These are phyloP conservation scores for Pocillopora verrucosa DNA, from an alignment of 64 coral and sea anemone species.

Conservation along the genomic window DNA sequence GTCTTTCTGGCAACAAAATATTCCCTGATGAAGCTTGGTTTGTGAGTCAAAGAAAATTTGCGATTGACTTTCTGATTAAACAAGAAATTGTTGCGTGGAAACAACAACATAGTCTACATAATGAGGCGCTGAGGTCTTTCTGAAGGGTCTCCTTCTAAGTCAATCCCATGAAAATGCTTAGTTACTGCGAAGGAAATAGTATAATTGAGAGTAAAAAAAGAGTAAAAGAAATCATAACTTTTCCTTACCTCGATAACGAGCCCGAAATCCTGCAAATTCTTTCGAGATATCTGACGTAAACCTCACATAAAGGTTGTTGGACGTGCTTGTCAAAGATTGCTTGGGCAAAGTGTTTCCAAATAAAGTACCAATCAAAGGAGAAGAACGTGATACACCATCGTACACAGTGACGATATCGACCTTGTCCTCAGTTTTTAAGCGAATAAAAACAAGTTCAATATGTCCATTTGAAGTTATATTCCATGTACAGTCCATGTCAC, in stretches of 20 bases:
- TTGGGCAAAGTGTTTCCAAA: not conserved
- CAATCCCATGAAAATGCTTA: too few species aligned
- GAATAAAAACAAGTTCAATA: not conserved
- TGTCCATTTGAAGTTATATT: constrained; percentile 9
- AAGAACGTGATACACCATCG: not conserved
- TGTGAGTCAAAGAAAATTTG: too few species aligned
- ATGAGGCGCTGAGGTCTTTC: too few species aligned
- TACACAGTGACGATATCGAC: constrained; percentile 23
- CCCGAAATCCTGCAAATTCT: not conserved
- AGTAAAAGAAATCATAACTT: not conserved
- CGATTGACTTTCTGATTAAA: too few species aligned
- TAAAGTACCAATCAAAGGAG: not conserved
- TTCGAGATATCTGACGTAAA: not conserved
- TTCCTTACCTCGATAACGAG: not conserved
- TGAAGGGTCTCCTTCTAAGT: too few species aligned
- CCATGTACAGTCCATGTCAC: not conserved
- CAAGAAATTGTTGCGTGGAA: too few species aligned
- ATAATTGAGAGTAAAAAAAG: too few species aligned
- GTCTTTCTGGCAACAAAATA: too few species aligned
- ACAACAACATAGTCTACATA: too few species aligned
- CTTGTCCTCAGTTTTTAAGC: not conserved
- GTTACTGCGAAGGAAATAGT: too few species aligned
- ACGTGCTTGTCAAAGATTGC: not conserved
- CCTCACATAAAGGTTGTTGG: not conserved
- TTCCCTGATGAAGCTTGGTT: too few species aligned